A percentile compares a stretch with the other conserved stretches of the same genome.
Conservation (phyloP, 1,140 invertebrate species). For the Drosophila oshimai region DNA sequence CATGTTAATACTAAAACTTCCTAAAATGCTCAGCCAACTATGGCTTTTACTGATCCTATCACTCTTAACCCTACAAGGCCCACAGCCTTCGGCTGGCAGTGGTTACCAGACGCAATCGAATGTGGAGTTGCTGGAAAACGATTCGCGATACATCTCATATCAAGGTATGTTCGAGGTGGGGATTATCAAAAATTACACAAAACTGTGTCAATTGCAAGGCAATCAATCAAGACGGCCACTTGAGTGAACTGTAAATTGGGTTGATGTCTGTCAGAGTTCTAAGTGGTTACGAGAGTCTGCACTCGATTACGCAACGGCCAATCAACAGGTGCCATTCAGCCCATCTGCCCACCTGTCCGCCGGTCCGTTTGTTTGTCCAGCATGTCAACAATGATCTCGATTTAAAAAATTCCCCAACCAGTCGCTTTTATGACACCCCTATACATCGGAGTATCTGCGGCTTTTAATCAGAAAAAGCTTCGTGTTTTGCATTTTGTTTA, state of each 20-base stretch:
- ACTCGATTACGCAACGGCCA: slow-evolving; percentile 39
- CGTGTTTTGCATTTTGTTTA: slow-evolving; percentile 54
- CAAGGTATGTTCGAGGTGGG: slow-evolving; percentile 78
- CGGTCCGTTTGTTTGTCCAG: slow-evolving; percentile 4
- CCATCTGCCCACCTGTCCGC: neutral
- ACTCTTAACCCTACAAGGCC: slow-evolving; percentile 27
- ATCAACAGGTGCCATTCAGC: slow-evolving; percentile 20
- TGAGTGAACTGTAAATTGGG: slow-evolving; percentile 47
- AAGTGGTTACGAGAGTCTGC: slow-evolving; percentile 44
- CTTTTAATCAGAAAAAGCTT: slow-evolving; percentile 57
- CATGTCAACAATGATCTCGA: slow-evolving; percentile 9
- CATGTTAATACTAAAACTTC: slow-evolving; percentile 73
- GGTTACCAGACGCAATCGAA: slow-evolving; percentile 47
- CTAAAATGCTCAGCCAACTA: slow-evolving; percentile 55
- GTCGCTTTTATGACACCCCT: slow-evolving; percentile 26
- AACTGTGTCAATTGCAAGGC: slow-evolving; percentile 68
- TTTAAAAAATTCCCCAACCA: slow-evolving; percentile 13
- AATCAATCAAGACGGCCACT: slow-evolving; percentile 63
- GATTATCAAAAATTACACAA: slow-evolving; percentile 54
- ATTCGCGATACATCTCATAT: slow-evolving; percentile 83
- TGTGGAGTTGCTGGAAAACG: slow-evolving; percentile 72
- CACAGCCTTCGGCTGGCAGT: slow-evolving; percentile 5
- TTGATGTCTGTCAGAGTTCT: slow-evolving; percentile 56
- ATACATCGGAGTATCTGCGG: slow-evolving; percentile 13
- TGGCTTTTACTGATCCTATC: slow-evolving; percentile 42